Percentiles rank a stretch among this genome's conserved stretches.
These are phyloP conservation scores for Nemopilema nomurai DNA, from an alignment of 30 jellyfish, hydroid and myxozoan genomes.

Conservation along the genomic window DNA sequence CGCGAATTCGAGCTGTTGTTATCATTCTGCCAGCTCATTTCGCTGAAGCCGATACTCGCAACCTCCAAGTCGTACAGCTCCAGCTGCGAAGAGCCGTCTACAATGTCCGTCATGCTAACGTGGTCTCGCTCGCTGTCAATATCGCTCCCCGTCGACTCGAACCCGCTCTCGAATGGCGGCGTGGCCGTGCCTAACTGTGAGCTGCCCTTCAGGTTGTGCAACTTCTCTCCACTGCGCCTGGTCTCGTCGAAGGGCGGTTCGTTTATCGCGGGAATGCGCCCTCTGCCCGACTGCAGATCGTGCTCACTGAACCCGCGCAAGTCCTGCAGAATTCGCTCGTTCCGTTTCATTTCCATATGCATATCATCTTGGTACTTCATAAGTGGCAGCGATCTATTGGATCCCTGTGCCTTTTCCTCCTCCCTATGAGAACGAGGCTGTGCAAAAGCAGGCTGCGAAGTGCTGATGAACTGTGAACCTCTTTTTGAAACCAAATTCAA, in stretches of 20 bases:
- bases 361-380: constrained; percentile 20
- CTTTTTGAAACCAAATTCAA: constrained; percentile 35
- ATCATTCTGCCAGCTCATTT: constrained; percentile 92
- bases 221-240: constrained; percentile 16
- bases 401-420: neutral
- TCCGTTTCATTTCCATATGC: constrained; percentile 41
- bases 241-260: neutral
- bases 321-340: constrained; percentile 61
- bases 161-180: constrained; percentile 86
- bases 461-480: constrained; percentile 21
- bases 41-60: constrained; percentile 88
- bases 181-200: constrained; percentile 56
- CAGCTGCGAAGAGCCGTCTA: constrained; percentile 64
- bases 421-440: constrained; percentile 60
- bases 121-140: constrained; percentile 47
- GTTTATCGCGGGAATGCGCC: constrained; percentile 1
- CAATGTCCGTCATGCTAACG: constrained; percentile 51
- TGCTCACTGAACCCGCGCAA: constrained; percentile 31
- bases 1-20: constrained; percentile 44
- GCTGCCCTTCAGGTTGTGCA: constrained; percentile 16
- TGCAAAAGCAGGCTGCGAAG: constrained; percentile 45
- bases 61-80: constrained; percentile 84
- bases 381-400: constrained; percentile 56
- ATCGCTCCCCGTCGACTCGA: constrained; percentile 90
- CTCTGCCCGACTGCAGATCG: neutral